phyloP scores from a whole-genome alignment of 37 sponge, comb jelly and placozoan genomes.

The Eunapius fragilis region DNA sequence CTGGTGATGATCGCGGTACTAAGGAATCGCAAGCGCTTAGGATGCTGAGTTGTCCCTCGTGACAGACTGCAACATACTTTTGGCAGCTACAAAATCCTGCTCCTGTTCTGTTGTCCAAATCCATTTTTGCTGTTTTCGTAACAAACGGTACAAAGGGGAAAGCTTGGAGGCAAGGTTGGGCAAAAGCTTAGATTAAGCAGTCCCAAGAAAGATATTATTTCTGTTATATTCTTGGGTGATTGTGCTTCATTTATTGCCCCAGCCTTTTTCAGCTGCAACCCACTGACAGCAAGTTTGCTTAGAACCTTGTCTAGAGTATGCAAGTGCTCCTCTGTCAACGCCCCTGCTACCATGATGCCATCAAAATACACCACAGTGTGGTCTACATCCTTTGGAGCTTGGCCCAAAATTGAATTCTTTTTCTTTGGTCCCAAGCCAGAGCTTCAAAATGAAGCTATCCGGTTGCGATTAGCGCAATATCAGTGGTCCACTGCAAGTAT shows the following conservation, averaged over 20 bases:
- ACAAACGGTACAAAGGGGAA: not conserved
- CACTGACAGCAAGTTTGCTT: not conserved
- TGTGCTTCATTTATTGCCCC: not conserved
- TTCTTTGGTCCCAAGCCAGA: too few relatives aligned
- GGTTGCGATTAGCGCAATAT: too few relatives aligned
- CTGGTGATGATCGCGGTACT: too few relatives aligned
- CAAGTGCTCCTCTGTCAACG: not conserved
- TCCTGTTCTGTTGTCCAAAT: slow-evolving; percentile 8
- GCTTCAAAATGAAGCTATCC: too few relatives aligned
- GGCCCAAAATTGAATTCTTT: too few relatives aligned
- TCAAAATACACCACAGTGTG: slow-evolving; percentile 4
- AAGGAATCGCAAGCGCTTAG: too few relatives aligned
- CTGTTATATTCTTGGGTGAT: slow-evolving; percentile 1
- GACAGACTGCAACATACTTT: not conserved
- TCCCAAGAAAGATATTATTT: not conserved
- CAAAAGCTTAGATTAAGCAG: not conserved
- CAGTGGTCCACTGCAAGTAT: too few relatives aligned
- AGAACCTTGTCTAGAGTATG: not conserved
- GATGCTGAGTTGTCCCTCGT: too few relatives aligned
- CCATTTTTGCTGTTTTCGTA: not conserved
- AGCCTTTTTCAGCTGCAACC: not conserved
- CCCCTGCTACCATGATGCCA: not conserved
- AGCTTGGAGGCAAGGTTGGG: slow-evolving; percentile 3
- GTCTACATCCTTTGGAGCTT: too few relatives aligned
- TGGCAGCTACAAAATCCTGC: not conserved